Conservation (phyloP, 2,888 invertebrate species). For the Apamea monoglypha region DNA sequence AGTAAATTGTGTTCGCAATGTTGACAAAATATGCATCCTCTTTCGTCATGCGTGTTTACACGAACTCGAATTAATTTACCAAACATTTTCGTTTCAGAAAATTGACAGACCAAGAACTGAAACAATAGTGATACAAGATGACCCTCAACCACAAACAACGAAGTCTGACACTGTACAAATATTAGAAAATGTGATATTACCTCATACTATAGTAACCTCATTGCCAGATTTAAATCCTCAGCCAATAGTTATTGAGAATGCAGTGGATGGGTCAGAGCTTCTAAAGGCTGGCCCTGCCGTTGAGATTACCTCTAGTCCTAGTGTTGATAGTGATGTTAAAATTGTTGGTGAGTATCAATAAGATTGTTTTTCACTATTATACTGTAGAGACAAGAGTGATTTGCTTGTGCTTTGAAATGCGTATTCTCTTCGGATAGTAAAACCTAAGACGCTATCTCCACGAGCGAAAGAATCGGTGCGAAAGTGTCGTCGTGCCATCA, state of each 20-base stretch:
- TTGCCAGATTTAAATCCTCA: slow-evolving; percentile 68
- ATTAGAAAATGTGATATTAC: slow-evolving; percentile 45
- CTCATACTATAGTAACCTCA: slow-evolving; percentile 37
- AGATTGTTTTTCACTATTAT: background rate
- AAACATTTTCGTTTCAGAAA: slow-evolving; percentile 45
- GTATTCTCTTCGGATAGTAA: no score
- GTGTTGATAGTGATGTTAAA: slow-evolving; percentile 54
- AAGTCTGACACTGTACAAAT: slow-evolving; percentile 33
- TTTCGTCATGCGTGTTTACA: background rate
- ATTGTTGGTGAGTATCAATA: slow-evolving; percentile 47
- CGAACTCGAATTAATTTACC: slow-evolving; percentile 9
- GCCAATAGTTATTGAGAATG: slow-evolving; percentile 42
- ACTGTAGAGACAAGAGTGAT: no score
- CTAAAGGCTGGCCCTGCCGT: slow-evolving; percentile 23
- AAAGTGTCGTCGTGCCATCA: no score
- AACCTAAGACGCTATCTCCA: no score
- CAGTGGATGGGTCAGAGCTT: background rate
- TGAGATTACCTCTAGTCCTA: slow-evolving; percentile 47
- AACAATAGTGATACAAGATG: slow-evolving; percentile 35
- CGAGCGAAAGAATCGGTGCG: no score
- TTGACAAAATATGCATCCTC: slow-evolving; percentile 11
- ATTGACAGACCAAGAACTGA: slow-evolving; percentile 27
- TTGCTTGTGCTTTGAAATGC: no score
- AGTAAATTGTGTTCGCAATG: background rate
- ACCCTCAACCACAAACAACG: slow-evolving; percentile 6